These are phyloP conservation scores for Steinernema scapterisci DNA, from an alignment of 2,888 invertebrate genomes.

Conservation along the genomic window DNA sequence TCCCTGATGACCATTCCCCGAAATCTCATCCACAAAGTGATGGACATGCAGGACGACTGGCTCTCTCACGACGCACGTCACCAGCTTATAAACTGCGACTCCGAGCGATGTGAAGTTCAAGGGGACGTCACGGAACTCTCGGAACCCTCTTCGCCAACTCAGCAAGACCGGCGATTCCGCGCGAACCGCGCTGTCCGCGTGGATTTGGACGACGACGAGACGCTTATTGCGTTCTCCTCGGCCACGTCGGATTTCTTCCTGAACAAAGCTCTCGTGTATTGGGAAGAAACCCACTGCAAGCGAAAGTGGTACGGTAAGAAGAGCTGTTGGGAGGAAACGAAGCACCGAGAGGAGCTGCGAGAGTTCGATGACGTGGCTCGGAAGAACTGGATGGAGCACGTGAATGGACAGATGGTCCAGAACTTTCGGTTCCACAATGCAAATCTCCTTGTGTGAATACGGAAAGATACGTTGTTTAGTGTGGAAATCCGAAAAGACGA, in stretches of 20 bases:
- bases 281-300: slow-evolving; percentile 26
- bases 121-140: slow-evolving; percentile 22
- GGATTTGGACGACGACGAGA: slow-evolving; percentile 10
- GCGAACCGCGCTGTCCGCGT: slow-evolving; percentile 21
- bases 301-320: slow-evolving; percentile 33
- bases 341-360: slow-evolving; percentile 14
- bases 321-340: slow-evolving; percentile 28
- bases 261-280: slow-evolving; percentile 24
- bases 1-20: slow-evolving; percentile 2
- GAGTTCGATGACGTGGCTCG: slow-evolving; percentile 27
- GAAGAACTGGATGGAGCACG: slow-evolving; percentile 34
- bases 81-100: not conserved
- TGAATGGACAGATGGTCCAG: slow-evolving; percentile 27
- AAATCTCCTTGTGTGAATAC: slow-evolving; percentile 22
- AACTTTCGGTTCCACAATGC: slow-evolving; percentile 30
- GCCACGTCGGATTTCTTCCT: slow-evolving; percentile 34
- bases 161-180: slow-evolving; percentile 27
- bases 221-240: slow-evolving; percentile 25
- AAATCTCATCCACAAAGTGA: not conserved
- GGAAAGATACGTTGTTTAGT: too few relatives aligned
- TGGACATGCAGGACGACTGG: slow-evolving; percentile 24
- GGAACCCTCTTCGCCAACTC: not conserved
- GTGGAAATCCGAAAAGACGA: too few relatives aligned
- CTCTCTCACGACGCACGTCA: not conserved
- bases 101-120: not conserved